phyloP scores from a whole-genome alignment of 2,888 invertebrate species.

The Agonopterix alstromeriana region DNA sequence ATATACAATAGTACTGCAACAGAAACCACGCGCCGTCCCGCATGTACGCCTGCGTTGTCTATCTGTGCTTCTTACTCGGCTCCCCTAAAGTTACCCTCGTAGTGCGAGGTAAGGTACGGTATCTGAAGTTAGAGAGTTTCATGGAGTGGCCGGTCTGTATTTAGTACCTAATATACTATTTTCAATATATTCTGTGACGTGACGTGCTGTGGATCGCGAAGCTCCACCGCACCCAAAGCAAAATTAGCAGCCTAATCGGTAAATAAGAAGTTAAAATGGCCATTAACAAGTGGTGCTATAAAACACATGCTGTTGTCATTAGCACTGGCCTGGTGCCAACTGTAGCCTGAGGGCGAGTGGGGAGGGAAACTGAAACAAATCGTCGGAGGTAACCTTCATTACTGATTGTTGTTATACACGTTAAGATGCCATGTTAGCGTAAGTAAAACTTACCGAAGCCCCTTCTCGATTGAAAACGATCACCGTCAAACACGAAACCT shows the following conservation, averaged over 20 bases:
- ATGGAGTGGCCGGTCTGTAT: not conserved
- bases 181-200: not conserved
- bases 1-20: too few relatives aligned
- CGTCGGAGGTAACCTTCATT: not conserved
- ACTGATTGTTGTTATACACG: not conserved
- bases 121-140: not conserved
- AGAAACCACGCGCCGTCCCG: too few relatives aligned
- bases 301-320: constrained; percentile 7
- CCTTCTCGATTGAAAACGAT: not conserved
- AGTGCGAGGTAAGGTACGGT: too few relatives aligned
- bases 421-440: not conserved
- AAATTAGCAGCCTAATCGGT: not conserved
- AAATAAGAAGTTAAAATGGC: constrained; percentile 1
- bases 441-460: not conserved
- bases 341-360: not conserved
- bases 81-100: too few relatives aligned
- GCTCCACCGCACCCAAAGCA: not conserved
- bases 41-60: too few relatives aligned
- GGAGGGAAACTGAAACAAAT: not conserved
- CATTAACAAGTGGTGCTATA: constrained; percentile 4
- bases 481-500: not conserved
- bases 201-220: not conserved
- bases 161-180: not conserved
- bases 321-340: constrained; percentile 2
- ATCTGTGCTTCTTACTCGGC: too few relatives aligned